Base-by-base conservation (phyloP, 2,888 invertebrate genomes). In the Sinodicranocentrus sp. region DNA sequence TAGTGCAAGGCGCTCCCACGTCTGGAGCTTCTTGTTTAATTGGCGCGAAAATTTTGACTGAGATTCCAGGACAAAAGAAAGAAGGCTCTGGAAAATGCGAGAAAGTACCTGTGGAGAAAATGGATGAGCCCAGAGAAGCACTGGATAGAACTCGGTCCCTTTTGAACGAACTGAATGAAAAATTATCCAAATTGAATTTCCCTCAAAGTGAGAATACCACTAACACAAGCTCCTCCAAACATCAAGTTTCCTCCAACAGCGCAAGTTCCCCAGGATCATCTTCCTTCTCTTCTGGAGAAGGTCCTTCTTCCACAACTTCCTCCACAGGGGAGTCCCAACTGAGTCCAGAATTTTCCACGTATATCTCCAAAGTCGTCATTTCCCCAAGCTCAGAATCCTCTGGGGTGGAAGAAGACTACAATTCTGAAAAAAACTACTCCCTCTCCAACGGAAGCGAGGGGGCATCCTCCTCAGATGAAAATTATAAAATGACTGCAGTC, bases 381-480 rank as follows among this genome's bases (percentile, higher is more conserved):
- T 86, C 87, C 6, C 86, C 87, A 10, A 85, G 85, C 43, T 87
- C 87, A 0, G 87, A 87, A 39, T 86, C 85, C 1, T 87, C 87
- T 17, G 89, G 89, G 10, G 89, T 89, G 10, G 89, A 89, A 48
- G 89, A 89, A 68, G 89, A 89, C 72, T 89, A 89, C 68, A 88
- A 87, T 72, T 89, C 89, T 5, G 89, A 89, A 52, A 88, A 86
- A 44, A 88, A 88, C 72, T 88, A 87, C 54, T 86, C 86, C 2
- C 48, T 89, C 0, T 86, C 87, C 2, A 86, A 86, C 84, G 71
- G 78, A 3, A 84, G 84, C 57, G 78, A 67, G 70, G 71, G 57
- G 10, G 57, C 82, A 0, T 70, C 70, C 1, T 72, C 71, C 23
- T 76, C 85, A 1, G 82, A 86, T 48, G 86, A 86, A 19, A 84